Percentiles rank a stretch among this genome's conserved stretches.
Conservation (phyloP, 2,888 invertebrate genomes). For the Perithous albicinctus region DNA sequence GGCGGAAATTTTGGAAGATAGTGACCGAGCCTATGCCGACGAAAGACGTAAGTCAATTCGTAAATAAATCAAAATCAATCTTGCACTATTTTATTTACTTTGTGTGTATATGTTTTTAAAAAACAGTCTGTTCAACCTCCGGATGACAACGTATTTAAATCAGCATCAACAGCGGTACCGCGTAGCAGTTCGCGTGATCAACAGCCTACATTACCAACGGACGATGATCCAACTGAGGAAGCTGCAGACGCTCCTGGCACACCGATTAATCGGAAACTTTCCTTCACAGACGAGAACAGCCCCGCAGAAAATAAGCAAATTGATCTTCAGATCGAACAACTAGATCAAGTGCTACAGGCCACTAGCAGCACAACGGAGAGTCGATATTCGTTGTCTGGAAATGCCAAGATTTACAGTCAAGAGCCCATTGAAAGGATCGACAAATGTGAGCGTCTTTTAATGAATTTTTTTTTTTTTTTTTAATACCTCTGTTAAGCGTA, state of each 20-base stretch:
- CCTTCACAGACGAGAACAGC: slow-evolving; percentile 74
- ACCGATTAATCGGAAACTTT: slow-evolving; percentile 76
- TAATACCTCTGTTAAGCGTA: not conserved
- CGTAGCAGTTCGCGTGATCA: too few relatives aligned
- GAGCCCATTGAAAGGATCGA: slow-evolving; percentile 71
- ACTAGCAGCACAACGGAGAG: slow-evolving; percentile 76
- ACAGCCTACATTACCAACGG: not conserved
- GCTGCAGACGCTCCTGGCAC: slow-evolving; percentile 8
- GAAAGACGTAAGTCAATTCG: slow-evolving; percentile 67
- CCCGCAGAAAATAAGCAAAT: slow-evolving; percentile 74
- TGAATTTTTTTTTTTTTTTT: not conserved
- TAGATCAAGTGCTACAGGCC: slow-evolving; percentile 77
- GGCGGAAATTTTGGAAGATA: slow-evolving; percentile 82
- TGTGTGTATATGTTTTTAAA: not conserved
- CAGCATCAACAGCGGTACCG: not conserved
- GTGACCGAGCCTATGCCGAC: slow-evolving; percentile 73
- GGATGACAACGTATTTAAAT: slow-evolving; percentile 2
- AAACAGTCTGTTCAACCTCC: not conserved
- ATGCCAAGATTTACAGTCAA: slow-evolving; percentile 72
- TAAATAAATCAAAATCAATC: not conserved
- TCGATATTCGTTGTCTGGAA: slow-evolving; percentile 77
- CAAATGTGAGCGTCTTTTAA: slow-evolving; percentile 54
- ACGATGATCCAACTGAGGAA: not conserved
- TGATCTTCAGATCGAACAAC: slow-evolving; percentile 78
- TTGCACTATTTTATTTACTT: not conserved